These are phyloP conservation scores for Drosophila leonis DNA, from an alignment of 2,888 invertebrate genomes.

Conservation along the genomic window DNA sequence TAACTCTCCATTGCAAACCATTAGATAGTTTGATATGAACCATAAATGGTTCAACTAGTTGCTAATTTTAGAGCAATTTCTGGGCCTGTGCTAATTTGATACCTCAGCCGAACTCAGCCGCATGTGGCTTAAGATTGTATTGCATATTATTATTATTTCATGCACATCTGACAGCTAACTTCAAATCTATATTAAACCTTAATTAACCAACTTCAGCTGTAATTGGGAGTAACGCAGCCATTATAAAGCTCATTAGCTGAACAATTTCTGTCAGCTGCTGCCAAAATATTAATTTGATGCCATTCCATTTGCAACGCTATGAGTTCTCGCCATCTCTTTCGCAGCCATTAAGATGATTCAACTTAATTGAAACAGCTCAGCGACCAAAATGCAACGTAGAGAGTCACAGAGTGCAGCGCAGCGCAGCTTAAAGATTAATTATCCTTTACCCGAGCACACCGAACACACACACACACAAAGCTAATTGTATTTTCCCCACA, in stretches of 20 bases:
- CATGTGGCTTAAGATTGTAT: conserved; percentile 11
- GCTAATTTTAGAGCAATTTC: conserved; percentile 28
- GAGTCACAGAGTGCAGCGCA: conserved; percentile 1
- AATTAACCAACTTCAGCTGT: conserved; percentile 1
- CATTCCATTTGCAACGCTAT: neutral
- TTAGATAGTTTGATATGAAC: conserved; percentile 30
- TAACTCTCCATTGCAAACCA: conserved; percentile 32
- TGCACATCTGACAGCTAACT: neutral
- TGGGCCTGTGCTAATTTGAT: neutral
- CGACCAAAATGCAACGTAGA: conserved; percentile 10
- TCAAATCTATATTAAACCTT: neutral
- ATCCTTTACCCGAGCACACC: conserved; percentile 39
- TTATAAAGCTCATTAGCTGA: conserved; percentile 36
- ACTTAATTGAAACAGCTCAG: conserved; percentile 61
- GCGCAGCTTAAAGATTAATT: conserved; percentile 67
- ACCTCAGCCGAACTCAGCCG: neutral
- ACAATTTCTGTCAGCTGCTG: conserved; percentile 7
- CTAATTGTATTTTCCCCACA: conserved; percentile 2
- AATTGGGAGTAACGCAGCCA: conserved; percentile 19
- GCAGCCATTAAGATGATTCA: conserved; percentile 1
- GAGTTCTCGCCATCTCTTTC: neutral
- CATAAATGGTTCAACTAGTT: conserved; percentile 39
- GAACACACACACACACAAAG: conserved; percentile 12
- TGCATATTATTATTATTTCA: neutral
- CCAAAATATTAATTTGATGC: conserved; percentile 6